phyloP scores from a whole-genome alignment of 2,888 invertebrate genomes.

The Sphinx pinastri region DNA sequence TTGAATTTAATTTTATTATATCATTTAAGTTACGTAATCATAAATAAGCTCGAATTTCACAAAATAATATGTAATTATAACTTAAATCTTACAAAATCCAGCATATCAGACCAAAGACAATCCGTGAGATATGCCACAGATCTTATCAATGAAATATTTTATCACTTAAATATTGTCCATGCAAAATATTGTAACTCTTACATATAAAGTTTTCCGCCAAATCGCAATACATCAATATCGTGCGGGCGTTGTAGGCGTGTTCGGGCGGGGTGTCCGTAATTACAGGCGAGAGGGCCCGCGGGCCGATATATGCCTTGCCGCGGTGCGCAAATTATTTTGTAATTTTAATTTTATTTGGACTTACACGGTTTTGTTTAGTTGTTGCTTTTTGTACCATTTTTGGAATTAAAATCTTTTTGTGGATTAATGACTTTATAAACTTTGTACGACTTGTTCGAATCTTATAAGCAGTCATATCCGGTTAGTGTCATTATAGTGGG shows the following conservation, averaged over 20 bases:
- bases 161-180: constrained; percentile 23
- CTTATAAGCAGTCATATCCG: too few relatives aligned
- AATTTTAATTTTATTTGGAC: constrained; percentile 79
- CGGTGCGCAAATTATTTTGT: constrained; percentile 77
- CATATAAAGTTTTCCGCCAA: constrained; percentile 46
- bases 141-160: constrained; percentile 9
- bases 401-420: constrained; percentile 59
- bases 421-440: not conserved
- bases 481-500: too few relatives aligned
- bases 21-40: too few relatives aligned
- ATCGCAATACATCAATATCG: constrained; percentile 76
- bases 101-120: not conserved
- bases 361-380: constrained; percentile 59
- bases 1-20: too few relatives aligned
- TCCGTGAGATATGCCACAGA: not conserved
- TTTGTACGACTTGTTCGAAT: not conserved
- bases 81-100: not conserved
- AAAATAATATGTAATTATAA: not conserved
- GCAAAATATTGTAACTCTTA: constrained; percentile 6
- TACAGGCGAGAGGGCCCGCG: constrained; percentile 70
- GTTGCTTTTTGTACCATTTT: constrained; percentile 49
- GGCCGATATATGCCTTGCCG: constrained; percentile 64
- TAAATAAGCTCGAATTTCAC: not conserved
- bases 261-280: constrained; percentile 68
- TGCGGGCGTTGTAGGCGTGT: constrained; percentile 56